Percentiles rank a stretch among this genome's conserved stretches.
Conservation (phyloP, 1,140 invertebrate genomes). For the Arctopsyche grandis region DNA sequence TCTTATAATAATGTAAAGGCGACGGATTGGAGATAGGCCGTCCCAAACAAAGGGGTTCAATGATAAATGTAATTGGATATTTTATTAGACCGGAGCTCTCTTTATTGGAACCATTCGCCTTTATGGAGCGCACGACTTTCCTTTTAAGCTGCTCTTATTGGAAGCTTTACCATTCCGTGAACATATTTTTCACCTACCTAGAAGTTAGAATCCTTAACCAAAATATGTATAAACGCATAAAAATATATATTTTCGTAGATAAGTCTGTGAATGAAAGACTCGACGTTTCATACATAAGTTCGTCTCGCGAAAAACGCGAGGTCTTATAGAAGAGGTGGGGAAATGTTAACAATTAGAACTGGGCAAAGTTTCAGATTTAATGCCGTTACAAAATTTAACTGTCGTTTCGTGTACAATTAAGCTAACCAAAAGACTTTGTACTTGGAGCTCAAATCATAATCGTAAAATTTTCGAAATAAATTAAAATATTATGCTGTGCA, state of each 20-base stretch:
- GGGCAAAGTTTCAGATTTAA: conserved; percentile 22
- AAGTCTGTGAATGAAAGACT: not conserved
- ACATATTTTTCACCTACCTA: conserved; percentile 14
- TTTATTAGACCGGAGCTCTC: conserved; percentile 33
- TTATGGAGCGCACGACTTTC: conserved; percentile 31
- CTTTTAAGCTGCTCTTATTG: conserved; percentile 31
- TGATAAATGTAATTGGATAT: conserved; percentile 46
- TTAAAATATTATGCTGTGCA: not conserved
- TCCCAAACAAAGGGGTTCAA: conserved; percentile 35
- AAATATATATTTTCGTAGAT: not conserved
- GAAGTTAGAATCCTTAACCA: not conserved
- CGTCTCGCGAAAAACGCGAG: not conserved
- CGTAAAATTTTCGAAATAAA: not conserved
- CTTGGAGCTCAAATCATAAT: not conserved
- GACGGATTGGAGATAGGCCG: conserved; percentile 11
- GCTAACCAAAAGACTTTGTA: not conserved
- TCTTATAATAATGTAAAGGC: not conserved
- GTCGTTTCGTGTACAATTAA: conserved; percentile 14
- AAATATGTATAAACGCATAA: not conserved
- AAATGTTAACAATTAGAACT: conserved; percentile 2
- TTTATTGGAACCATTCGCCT: conserved; percentile 40
- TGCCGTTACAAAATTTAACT: conserved; percentile 18
- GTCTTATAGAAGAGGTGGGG: not conserved
- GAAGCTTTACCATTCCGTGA: conserved; percentile 4
- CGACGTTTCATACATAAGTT: not conserved